Evolutionary conservation across 1,140 invertebrate species (phyloP).

Genomic region (Ridgeia piscesae): DNA sequence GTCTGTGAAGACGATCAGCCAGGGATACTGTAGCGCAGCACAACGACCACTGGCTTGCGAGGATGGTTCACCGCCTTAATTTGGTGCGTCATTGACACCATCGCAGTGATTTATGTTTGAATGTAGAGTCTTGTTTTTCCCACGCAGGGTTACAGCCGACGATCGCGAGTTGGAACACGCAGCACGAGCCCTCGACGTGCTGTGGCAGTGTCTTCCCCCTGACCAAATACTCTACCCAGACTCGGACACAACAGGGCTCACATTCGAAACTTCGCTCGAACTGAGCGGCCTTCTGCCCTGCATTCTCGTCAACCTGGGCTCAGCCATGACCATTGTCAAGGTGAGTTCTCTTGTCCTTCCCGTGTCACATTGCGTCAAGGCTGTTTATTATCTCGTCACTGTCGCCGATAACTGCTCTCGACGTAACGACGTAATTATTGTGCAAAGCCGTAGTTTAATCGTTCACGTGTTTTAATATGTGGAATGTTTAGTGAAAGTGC

Average conservation of each 20-base stretch:
- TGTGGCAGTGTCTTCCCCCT: constrained; percentile 22
- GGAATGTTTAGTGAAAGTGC: neutral
- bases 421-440: neutral
- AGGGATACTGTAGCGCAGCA: too few species aligned
- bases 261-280: constrained; percentile 2
- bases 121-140: neutral
- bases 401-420: neutral
- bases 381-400: neutral
- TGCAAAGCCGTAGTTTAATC: neutral
- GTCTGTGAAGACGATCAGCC: too few species aligned
- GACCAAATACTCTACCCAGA: constrained; percentile 10
- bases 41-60: too few species aligned
- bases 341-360: neutral
- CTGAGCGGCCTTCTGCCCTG: constrained; percentile 12
- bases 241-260: constrained; percentile 16
- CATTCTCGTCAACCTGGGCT: constrained; percentile 23
- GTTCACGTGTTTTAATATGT: neutral
- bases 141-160: constrained; percentile 11
- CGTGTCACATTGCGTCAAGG: neutral
- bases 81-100: neutral
- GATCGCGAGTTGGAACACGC: constrained; percentile 24
- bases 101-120: neutral
- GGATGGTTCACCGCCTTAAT: neutral
- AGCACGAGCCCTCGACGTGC: constrained; percentile 8
- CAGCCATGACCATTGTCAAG: constrained; percentile 22